Conservation (phyloP, 64 coral and sea anemone species). For the Anthopleura sola region DNA sequence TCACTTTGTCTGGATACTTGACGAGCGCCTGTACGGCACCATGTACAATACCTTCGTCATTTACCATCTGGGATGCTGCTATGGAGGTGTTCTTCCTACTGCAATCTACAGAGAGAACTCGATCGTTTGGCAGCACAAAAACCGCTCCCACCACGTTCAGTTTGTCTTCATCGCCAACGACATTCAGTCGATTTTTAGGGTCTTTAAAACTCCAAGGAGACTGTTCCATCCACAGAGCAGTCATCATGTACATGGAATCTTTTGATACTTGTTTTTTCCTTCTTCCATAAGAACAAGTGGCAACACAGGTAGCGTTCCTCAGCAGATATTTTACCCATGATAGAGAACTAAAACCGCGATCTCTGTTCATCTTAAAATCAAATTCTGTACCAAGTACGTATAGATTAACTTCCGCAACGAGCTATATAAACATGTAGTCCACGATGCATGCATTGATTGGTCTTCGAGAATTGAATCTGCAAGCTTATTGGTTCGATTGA, state of each 20-base stretch:
- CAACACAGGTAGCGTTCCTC: too few species aligned
- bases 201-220: conserved; percentile 1
- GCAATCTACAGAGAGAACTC: conserved; percentile 32
- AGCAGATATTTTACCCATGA: too few species aligned
- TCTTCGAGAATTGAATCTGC: too few species aligned
- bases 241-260: conserved; percentile 42
- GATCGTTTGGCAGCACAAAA: conserved; percentile 40
- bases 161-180: conserved; percentile 3
- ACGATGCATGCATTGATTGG: too few species aligned
- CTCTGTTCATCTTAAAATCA: too few species aligned
- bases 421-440: too few species aligned
- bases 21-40: conserved; percentile 34
- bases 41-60: conserved; percentile 30
- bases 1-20: neutral
- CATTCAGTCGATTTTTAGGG: neutral
- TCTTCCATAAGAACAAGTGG: neutral
- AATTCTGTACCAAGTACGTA: too few species aligned
- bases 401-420: too few species aligned
- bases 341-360: too few species aligned
- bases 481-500: too few species aligned
- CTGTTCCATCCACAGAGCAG: conserved; percentile 37
- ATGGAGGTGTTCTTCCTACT: neutral
- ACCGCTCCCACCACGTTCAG: conserved; percentile 53
- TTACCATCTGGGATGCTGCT: neutral
- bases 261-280: conserved; percentile 23